Percentiles rank a stretch among this genome's conserved stretches.
These are phyloP conservation scores for Rhabdomys pumilio DNA, from an alignment of 2,797 vertebrate species.

Conservation along the genomic window DNA sequence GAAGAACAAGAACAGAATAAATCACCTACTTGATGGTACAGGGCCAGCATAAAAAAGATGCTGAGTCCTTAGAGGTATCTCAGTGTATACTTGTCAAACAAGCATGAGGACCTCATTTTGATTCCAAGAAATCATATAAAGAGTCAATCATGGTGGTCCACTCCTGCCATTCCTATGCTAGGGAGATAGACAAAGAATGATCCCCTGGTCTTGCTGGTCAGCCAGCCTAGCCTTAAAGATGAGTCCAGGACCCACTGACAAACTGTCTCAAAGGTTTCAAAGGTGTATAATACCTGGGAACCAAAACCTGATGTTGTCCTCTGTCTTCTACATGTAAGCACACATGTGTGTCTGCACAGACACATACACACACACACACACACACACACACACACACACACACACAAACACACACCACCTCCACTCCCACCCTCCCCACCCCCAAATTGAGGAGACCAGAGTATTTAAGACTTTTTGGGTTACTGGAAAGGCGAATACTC, in stretches of 20 bases:
- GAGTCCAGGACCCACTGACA: background rate
- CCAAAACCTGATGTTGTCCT: background rate
- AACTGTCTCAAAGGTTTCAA: background rate
- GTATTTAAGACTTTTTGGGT: no score
- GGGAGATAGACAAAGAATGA: background rate
- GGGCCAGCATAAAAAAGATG: background rate
- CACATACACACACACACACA: background rate
- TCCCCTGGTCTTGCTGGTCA: background rate
- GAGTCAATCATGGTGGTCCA: background rate
- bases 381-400: background rate
- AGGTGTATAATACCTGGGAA: background rate
- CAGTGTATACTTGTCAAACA: background rate
- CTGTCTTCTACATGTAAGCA: background rate
- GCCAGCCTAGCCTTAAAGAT: background rate
- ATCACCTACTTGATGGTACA: fast-evolving
- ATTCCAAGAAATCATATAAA: background rate
- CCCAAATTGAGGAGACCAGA: background rate
- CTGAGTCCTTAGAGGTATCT: background rate
- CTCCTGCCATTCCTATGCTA: background rate
- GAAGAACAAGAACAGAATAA: background rate
- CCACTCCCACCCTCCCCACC: no score
- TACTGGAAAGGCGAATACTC: fast-evolving
- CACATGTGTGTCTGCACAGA: background rate
- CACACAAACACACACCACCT: no score
- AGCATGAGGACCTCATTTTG: background rate